These are phyloP conservation scores for Drosophila greeni DNA, from an alignment of 2,888 invertebrate species.

Conservation along the genomic window DNA sequence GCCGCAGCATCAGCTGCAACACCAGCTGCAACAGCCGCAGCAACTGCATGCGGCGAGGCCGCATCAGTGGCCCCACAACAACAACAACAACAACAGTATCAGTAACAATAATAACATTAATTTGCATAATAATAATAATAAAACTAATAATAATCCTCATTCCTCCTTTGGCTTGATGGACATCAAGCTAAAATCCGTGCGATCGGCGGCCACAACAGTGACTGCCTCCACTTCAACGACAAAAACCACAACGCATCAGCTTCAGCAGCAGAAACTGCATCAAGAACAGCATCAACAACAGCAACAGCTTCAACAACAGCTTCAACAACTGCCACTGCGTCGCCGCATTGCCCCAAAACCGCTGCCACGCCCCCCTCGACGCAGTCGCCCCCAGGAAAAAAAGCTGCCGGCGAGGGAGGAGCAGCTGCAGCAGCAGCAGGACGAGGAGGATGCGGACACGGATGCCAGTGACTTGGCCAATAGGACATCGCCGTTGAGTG, in stretches of 20 bases:
- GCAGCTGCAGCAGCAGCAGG: background rate
- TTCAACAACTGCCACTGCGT: constrained; percentile 13
- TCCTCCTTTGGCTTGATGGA: constrained; percentile 50
- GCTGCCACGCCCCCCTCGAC: constrained; percentile 38
- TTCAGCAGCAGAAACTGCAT: no score
- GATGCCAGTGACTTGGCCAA: constrained; percentile 65
- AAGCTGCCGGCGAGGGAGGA: background rate
- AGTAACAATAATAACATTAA: constrained; percentile 24
- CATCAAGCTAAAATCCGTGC: constrained; percentile 51
- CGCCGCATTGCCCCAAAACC: constrained; percentile 38
- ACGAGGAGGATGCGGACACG: constrained; percentile 55
- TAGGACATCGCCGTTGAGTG: constrained; percentile 60
- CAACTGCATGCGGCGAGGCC: constrained; percentile 27
- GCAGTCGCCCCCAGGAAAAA: constrained; percentile 16
- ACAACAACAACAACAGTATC: constrained; percentile 29
- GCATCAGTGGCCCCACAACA: constrained; percentile 43
- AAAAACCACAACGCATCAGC: no score
- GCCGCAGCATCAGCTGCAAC: constrained; percentile 38
- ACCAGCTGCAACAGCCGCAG: constrained; percentile 42
- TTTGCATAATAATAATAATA: constrained; percentile 16
- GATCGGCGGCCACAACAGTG: constrained; percentile 34
- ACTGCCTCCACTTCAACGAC: constrained; percentile 29
- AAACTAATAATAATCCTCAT: constrained; percentile 11
- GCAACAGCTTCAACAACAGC: no score
- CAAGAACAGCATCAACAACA: no score